Percentiles rank a stretch among this genome's conserved stretches.
These are phyloP conservation scores for Heliconius eleuchia DNA, from an alignment of 1,140 invertebrate genomes.

Conservation along the genomic window DNA sequence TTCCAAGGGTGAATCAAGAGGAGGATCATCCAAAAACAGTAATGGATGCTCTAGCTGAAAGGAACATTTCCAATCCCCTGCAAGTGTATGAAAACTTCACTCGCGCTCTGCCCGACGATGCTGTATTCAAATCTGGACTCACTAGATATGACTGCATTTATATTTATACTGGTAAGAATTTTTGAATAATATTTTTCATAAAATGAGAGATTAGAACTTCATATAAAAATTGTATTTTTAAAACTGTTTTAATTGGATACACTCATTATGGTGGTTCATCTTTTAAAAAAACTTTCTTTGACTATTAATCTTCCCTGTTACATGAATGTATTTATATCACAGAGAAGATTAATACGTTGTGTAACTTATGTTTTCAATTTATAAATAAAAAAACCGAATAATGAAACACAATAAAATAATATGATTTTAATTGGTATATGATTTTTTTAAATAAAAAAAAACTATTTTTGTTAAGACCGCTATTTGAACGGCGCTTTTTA, in stretches of 20 bases:
- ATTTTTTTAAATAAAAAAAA: too few relatives aligned
- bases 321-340: too few relatives aligned
- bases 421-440: too few relatives aligned
- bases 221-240: too few relatives aligned
- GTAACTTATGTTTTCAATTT: too few relatives aligned
- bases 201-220: not conserved
- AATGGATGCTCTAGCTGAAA: slow-evolving; percentile 25
- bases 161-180: slow-evolving; percentile 67
- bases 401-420: too few relatives aligned
- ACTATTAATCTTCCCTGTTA: too few relatives aligned
- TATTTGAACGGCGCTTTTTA: too few relatives aligned
- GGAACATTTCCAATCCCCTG: slow-evolving; percentile 32
- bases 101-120: slow-evolving; percentile 47
- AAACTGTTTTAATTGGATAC: too few relatives aligned
- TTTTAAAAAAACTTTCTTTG: not conserved
- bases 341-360: too few relatives aligned
- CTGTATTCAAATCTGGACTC: slow-evolving; percentile 50
- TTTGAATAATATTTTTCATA: not conserved
- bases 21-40: slow-evolving; percentile 47
- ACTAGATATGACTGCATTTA: slow-evolving; percentile 73
- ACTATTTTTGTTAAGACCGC: too few relatives aligned
- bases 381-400: too few relatives aligned
- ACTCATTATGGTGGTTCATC: not conserved
- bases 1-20: slow-evolving; percentile 67
- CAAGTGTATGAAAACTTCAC: slow-evolving; percentile 42